These are phyloP conservation scores for Megalonaias nervosa DNA, from an alignment of 1,140 invertebrate genomes.

Conservation along the genomic window DNA sequence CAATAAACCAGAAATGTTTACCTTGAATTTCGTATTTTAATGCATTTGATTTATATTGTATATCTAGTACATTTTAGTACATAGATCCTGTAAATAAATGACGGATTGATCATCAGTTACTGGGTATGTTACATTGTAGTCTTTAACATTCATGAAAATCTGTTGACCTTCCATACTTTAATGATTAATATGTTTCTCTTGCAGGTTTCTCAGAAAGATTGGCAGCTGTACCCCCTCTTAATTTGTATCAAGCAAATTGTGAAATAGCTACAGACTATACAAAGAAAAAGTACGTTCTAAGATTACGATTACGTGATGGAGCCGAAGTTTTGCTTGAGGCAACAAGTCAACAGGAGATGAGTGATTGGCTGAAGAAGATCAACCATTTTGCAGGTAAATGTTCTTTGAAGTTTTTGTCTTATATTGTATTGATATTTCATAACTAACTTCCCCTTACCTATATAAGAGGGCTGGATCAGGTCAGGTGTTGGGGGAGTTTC, in stretches of 20 bases:
- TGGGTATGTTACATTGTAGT: too few relatives aligned
- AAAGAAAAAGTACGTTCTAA: slow-evolving; percentile 94
- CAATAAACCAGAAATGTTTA: too few relatives aligned
- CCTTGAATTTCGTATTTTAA: too few relatives aligned
- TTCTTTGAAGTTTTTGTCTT: neutral
- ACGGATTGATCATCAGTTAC: too few relatives aligned
- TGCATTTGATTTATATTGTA: too few relatives aligned
- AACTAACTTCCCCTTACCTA: neutral
- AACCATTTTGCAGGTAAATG: slow-evolving; percentile 85
- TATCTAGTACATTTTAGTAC: too few relatives aligned
- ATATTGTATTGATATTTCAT: slow-evolving; percentile 1
- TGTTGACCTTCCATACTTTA: too few relatives aligned
- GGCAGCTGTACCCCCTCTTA: slow-evolving; percentile 92
- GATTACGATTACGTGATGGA: slow-evolving; percentile 87
- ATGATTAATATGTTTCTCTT: slow-evolving; percentile 12
- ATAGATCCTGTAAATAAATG: too few relatives aligned
- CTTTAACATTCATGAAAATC: too few relatives aligned
- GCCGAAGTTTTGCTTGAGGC: slow-evolving; percentile 94
- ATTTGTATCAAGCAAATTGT: slow-evolving; percentile 89
- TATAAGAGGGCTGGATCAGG: neutral
- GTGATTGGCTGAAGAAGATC: slow-evolving; percentile 96
- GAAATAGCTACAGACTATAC: slow-evolving; percentile 91
- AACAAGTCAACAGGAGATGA: slow-evolving; percentile 82
- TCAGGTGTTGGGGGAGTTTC: neutral
- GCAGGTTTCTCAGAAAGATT: slow-evolving; percentile 80